Evolutionary conservation across 2,888 invertebrate genomes (phyloP).

Genomic region (Anorthoa munda): DNA sequence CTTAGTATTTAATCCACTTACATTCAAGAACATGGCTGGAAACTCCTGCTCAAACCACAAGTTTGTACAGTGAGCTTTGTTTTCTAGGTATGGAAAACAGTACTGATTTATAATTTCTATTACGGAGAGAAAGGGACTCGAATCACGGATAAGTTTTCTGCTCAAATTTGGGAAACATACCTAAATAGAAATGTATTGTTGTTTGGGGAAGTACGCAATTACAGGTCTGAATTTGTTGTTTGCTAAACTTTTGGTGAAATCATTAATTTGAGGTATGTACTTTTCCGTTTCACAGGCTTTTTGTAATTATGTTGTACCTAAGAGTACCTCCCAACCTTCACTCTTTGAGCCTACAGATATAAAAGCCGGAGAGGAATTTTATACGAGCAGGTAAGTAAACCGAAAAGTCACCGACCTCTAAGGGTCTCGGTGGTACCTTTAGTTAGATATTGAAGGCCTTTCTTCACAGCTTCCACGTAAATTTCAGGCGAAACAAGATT

Average conservation of each 20-base stretch:
- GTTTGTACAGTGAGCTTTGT: conserved; percentile 82
- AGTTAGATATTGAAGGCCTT: conserved; percentile 1
- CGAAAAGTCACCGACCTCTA: conserved; percentile 7
- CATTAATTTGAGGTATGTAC: conserved; percentile 10
- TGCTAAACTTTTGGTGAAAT: conserved; percentile 7
- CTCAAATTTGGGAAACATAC: conserved; percentile 39
- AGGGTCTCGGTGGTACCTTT: neutral
- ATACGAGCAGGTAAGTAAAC: neutral
- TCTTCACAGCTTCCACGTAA: neutral
- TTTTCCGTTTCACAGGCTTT: neutral
- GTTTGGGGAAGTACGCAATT: conserved; percentile 21
- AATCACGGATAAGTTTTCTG: conserved; percentile 36
- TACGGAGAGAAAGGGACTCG: conserved; percentile 38
- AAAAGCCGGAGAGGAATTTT: neutral
- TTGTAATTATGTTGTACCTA: neutral
- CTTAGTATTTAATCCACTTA: conserved; percentile 84
- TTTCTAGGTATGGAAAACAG: conserved; percentile 67
- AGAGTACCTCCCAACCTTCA: neutral
- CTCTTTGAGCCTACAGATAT: neutral
- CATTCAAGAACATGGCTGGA: conserved; percentile 79
- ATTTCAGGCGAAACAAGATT: neutral
- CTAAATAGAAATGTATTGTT: conserved; percentile 35
- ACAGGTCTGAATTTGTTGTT: conserved; percentile 14
- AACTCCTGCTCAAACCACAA: conserved; percentile 78
- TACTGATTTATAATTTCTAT: conserved; percentile 67